These are phyloP conservation scores for Clarias gariepinus DNA, from an alignment of 2,113 vertebrate genomes.

Conservation along the genomic window DNA sequence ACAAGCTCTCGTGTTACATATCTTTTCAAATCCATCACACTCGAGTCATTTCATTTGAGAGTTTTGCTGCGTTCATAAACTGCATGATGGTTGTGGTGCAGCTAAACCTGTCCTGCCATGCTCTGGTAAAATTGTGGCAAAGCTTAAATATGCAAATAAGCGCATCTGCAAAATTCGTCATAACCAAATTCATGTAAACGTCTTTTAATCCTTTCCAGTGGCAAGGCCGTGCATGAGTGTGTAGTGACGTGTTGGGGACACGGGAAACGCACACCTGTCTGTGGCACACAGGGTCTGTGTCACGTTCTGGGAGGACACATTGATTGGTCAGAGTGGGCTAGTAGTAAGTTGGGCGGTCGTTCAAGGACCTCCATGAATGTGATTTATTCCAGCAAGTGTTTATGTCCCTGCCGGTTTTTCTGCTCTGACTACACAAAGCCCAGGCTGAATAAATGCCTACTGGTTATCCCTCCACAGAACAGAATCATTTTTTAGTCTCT, in stretches of 20 bases:
- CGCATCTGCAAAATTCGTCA: neutral
- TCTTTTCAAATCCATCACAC: neutral
- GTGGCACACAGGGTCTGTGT: neutral
- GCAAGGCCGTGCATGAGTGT: too few species aligned
- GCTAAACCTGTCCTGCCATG: neutral
- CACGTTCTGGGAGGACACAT: neutral
- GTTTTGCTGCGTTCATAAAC: neutral
- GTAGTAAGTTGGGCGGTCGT: neutral
- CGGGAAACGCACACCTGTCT: neutral
- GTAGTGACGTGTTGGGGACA: neutral
- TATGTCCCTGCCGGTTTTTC: neutral
- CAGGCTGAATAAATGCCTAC: neutral
- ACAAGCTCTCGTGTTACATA: neutral
- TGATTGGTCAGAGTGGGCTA: neutral
- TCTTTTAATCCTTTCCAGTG: too few species aligned
- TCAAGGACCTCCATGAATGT: conserved; percentile 17
- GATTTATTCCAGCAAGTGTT: neutral
- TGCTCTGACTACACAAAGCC: neutral
- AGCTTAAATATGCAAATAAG: conserved; percentile 1
- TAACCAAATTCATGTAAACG: conserved; percentile 5
- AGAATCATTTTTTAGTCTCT: too few species aligned
- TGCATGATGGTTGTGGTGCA: neutral
- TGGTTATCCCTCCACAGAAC: neutral
- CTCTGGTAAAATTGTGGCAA: neutral
- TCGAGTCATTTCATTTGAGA: neutral